Evolutionary conservation across 2,888 invertebrate genomes (phyloP), one percentile per base, ranked within the genome.

Genomic region (Hetaerina titia): DNA sequence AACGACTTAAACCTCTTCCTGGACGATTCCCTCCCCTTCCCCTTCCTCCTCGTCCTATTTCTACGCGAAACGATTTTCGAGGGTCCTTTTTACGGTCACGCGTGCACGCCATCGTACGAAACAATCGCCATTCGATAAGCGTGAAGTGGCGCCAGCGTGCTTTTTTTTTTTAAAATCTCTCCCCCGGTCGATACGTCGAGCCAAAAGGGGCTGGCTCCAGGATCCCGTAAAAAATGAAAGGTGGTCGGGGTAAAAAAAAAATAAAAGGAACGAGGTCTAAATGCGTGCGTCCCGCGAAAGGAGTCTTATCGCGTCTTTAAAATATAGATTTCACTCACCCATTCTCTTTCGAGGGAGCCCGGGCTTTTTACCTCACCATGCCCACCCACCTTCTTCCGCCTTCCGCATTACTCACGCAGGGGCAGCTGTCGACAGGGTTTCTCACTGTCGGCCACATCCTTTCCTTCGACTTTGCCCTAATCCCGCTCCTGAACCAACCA

Each of bases 111-210:
- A 31, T 81, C 81, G 81, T 25, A 81, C 81, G 81, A 81, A 81
- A 81, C 81, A 81, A 81, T 81, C 81, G 81, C 81, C 81, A 81
- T 22, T 81, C 81, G 81, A 81, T 81, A 81, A 81, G 81, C 81
- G 81, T 81, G 81, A 81, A 81, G 31, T 81, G 81, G 81, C 81
- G 81, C 81, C 81, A 15, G 81, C 11, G 15, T n/a, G 81, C 31
- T 31, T 81, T 15, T 31, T 13, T 31, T 81, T 31, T 81, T 81
- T 22, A 31, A 31, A 81, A 31, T 13, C 31, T 11, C 81, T 13
- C 31, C 25, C 81, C 25, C 81, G 81, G 81, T 81, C 81, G 81
- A 81, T 81, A 81, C 81, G 81, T 31, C 81, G 69, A 69, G 69
- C 69, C 69, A 22, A 69, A n/a, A n/a, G 11, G 81, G 31, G 25